These are phyloP conservation scores for Caenorhabditis virilis DNA, from an alignment of 2,888 invertebrate genomes.

Conservation along the genomic window DNA sequence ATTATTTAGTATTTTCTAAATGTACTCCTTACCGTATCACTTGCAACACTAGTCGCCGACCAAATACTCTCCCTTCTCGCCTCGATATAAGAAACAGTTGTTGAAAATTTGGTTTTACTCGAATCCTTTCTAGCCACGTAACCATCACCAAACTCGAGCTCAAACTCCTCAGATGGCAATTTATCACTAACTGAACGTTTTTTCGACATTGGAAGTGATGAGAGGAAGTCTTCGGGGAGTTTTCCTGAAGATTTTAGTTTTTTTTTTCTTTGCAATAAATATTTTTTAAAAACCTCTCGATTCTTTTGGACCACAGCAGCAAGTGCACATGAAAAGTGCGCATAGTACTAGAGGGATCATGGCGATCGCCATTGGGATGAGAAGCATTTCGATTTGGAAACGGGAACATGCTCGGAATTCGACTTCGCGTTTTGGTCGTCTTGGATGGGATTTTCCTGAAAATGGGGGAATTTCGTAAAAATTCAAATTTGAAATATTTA, in stretches of 20 bases:
- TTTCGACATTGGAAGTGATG: not conserved
- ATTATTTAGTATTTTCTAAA: too few species aligned
- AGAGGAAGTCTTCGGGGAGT: constrained; percentile 22
- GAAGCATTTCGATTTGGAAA: constrained; percentile 50
- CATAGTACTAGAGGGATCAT: constrained; percentile 63
- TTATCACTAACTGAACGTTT: not conserved
- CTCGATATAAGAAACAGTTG: constrained; percentile 54
- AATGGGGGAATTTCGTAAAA: too few species aligned
- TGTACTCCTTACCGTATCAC: constrained; percentile 19
- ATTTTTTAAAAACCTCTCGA: constrained; percentile 44
- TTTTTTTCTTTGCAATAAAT: too few species aligned
- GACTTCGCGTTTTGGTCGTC: constrained; percentile 32
- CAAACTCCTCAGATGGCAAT: constrained; percentile 44
- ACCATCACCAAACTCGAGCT: constrained; percentile 53
- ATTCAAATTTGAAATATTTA: too few species aligned
- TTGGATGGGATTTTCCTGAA: too few species aligned
- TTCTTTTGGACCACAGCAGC: constrained; percentile 65
- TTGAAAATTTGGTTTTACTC: constrained; percentile 55
- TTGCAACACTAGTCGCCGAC: constrained; percentile 40
- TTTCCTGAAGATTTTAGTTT: constrained; percentile 45
- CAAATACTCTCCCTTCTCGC: constrained; percentile 49
- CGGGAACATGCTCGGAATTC: constrained; percentile 44
- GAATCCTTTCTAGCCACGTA: constrained; percentile 56
- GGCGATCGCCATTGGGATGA: constrained; percentile 61
- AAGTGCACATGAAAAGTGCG: constrained; percentile 61